phyloP scores from a whole-genome alignment of 2,888 invertebrate genomes.

The Incurvaria masculella region DNA sequence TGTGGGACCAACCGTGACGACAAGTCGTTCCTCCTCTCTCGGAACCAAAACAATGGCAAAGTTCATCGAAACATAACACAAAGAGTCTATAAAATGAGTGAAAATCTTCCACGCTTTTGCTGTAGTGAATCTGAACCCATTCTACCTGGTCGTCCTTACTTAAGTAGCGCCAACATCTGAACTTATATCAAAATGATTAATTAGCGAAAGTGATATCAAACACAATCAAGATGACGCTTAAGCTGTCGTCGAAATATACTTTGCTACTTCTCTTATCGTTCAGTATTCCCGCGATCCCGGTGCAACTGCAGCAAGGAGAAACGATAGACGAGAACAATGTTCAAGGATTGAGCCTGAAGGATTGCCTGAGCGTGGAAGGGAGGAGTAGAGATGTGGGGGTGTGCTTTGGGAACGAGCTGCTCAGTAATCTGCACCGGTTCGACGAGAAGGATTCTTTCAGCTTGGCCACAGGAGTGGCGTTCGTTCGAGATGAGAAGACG shows the following conservation, averaged over 20 bases:
- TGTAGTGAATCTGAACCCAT: constrained; percentile 3
- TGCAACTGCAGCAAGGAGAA: constrained; percentile 42
- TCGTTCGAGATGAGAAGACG: constrained; percentile 63
- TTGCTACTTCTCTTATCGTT: constrained; percentile 20
- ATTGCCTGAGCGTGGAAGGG: constrained; percentile 36
- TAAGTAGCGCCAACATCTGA: too few species aligned
- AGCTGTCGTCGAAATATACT: constrained; percentile 11
- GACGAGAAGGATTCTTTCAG: constrained; percentile 66
- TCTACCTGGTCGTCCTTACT: background rate
- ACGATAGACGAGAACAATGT: constrained; percentile 34
- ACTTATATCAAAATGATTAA: too few species aligned
- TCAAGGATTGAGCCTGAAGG: constrained; percentile 34
- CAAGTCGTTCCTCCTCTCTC: constrained; percentile 18
- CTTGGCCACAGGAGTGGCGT: constrained; percentile 60
- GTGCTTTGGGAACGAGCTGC: constrained; percentile 68
- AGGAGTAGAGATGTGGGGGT: constrained; percentile 48
- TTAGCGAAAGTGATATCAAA: too few species aligned
- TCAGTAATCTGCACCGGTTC: constrained; percentile 61
- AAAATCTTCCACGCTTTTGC: background rate
- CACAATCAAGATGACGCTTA: too few species aligned
- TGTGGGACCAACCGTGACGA: constrained; percentile 48
- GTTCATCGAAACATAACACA: constrained; percentile 52
- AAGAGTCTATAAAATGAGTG: constrained; percentile 46
- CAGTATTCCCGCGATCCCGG: constrained; percentile 32
- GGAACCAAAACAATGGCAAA: constrained; percentile 45